Percentiles rank a stretch among this genome's conserved stretches.
phyloP scores from a whole-genome alignment of 2,113 vertebrate species.

The Quiscalus mexicanus region DNA sequence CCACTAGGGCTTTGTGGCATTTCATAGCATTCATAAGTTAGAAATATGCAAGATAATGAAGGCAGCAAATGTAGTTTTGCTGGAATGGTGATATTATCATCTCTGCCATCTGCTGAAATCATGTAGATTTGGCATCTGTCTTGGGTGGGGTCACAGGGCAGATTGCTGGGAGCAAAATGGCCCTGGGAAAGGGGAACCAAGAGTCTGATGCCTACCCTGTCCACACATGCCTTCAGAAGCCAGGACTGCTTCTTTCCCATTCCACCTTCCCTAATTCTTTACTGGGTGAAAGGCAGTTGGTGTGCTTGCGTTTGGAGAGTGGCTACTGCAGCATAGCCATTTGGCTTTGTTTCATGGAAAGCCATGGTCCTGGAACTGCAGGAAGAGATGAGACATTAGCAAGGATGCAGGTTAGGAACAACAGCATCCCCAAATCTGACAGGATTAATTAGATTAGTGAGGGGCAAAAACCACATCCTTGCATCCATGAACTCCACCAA shows the following conservation, averaged over 20 bases:
- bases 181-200: not conserved
- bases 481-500: not conserved
- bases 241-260: not conserved
- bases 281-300: not conserved
- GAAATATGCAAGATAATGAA: not conserved
- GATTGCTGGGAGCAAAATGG: not conserved
- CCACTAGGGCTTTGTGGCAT: not conserved
- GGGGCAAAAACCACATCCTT: not conserved
- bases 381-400: not conserved
- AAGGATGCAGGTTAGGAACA: not conserved
- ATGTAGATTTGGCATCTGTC: not conserved
- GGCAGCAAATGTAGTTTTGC: not conserved
- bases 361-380: not conserved
- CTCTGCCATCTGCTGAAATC: not conserved
- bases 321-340: not conserved
- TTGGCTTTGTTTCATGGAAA: not conserved
- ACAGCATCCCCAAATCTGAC: not conserved
- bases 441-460: not conserved
- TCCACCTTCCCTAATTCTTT: not conserved
- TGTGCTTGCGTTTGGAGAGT: not conserved
- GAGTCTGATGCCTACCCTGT: not conserved
- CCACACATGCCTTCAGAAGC: not conserved
- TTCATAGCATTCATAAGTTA: not conserved
- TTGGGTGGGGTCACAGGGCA: not conserved
- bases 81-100: not conserved